Conservation (phyloP, 2,113 vertebrate genomes). For the Scomber japonicus region DNA sequence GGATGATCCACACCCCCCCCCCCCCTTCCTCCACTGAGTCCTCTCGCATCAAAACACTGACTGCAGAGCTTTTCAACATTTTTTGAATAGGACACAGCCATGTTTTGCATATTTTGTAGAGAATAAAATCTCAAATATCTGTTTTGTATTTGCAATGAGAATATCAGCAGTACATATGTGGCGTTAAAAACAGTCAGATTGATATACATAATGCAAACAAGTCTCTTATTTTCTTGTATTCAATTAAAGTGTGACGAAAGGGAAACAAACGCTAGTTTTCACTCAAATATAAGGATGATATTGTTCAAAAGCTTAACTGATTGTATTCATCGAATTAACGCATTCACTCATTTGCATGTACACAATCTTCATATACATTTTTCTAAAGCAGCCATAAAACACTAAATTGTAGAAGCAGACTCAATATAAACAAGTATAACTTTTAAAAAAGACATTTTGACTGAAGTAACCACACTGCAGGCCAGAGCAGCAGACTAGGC, state of each 20-base stretch:
- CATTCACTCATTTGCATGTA: too few relatives aligned
- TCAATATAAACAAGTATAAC: not conserved
- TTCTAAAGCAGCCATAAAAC: too few relatives aligned
- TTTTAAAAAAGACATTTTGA: not conserved
- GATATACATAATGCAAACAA: too few relatives aligned
- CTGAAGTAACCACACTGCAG: not conserved
- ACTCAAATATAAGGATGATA: not conserved
- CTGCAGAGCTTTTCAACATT: not conserved
- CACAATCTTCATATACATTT: too few relatives aligned
- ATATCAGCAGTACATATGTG: not conserved
- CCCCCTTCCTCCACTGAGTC: conserved; percentile 39
- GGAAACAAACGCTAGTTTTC: not conserved
- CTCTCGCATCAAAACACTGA: conserved; percentile 61
- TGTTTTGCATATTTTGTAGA: not conserved
- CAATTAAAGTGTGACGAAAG: conserved; percentile 2
- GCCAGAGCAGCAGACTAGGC: not conserved
- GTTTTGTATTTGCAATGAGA: not conserved
- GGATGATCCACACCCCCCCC: conserved; percentile 40
- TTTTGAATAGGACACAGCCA: not conserved
- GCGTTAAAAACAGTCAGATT: too few relatives aligned
- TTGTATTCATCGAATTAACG: too few relatives aligned
- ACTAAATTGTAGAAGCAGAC: not conserved
- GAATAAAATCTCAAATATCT: not conserved
- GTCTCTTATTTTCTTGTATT: not conserved
- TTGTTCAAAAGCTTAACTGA: not conserved